Base-by-base conservation (phyloP, 2,113 vertebrate genomes). In the Hippolais icterina region DNA sequence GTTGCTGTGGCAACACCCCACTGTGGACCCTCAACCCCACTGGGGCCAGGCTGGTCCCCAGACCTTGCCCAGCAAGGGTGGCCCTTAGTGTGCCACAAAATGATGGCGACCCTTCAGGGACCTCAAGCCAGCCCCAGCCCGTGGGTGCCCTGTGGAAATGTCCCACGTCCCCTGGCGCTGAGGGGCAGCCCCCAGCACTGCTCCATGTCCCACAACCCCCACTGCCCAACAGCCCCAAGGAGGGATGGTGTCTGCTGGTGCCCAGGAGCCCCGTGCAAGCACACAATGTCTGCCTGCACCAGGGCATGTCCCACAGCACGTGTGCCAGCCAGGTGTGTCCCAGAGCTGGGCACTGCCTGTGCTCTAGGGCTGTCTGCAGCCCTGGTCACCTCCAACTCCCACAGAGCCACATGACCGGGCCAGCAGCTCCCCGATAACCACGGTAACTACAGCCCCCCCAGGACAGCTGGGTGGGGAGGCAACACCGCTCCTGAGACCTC, bases 211-310 rank as follows among this genome's bases (percentile, higher is more conserved):
- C 33, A 68, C 11, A 12, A 1, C 11, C 21, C 31, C 37, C 3
- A 2, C 4, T 0, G 0, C 29, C 54, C 47, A 33, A 27, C 13
- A 54, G 41, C 46, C 31, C 35, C 1, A 3, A 54, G 46, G 18
- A 70, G 46, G 28, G 41, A 19, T 0, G 0, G 61, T 6, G 14
- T 22, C 52, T 46, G 35, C 35, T 7, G 1, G 21, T 49, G 60
- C 11, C 53, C 9, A 2, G 44, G 60, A 69, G 60, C 33, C 29
- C 50, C 0, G 0, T 27, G 37, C 35, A 50, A 41, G 41, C 1
- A 1, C 24, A 31, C 2, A 0, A 6, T 24, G 24, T 11, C 63
- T 11, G 10, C 57, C 52, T 2, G 5, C 2, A 14, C 61, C 11
- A 5, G 33, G 35, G 11, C 68, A 53, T 1, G 5, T 49, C 35